phyloP scores from a whole-genome alignment of 2,888 invertebrate genomes.

The Hemicrepidius hirtus region DNA sequence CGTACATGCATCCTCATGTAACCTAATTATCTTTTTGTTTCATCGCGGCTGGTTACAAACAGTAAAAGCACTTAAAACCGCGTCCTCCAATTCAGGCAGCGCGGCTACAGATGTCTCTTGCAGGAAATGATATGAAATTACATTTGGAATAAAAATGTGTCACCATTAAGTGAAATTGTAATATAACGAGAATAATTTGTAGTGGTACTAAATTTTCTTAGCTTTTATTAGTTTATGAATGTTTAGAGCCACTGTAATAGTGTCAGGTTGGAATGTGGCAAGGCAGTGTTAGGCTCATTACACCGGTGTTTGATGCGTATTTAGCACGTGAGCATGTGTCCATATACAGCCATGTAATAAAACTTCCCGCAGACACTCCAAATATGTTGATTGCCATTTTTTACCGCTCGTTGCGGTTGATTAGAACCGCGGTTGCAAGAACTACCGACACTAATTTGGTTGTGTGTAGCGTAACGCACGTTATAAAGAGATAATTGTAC shows the following conservation, averaged over 20 bases:
- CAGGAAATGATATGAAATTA: conserved; percentile 18
- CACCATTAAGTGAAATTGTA: not conserved
- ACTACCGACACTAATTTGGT: conserved; percentile 27
- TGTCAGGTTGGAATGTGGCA: conserved; percentile 27
- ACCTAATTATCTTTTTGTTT: conserved; percentile 27
- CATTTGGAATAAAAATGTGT: not conserved
- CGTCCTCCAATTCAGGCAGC: conserved; percentile 20
- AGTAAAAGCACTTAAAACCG: conserved; percentile 21
- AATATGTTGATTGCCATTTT: conserved; percentile 33
- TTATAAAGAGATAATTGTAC: conserved; percentile 25
- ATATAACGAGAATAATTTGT: conserved; percentile 8
- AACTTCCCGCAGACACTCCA: conserved; percentile 31
- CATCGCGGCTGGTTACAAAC: conserved; percentile 24
- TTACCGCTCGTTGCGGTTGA: conserved; percentile 30
- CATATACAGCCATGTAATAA: conserved; percentile 24
- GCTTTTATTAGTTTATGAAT: not conserved
- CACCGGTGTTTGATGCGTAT: conserved; percentile 27
- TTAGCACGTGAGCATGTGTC: conserved; percentile 31
- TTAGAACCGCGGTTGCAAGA: conserved; percentile 29
- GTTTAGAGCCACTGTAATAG: conserved; percentile 19
- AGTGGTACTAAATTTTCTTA: not conserved
- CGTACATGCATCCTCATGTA: conserved; percentile 5
- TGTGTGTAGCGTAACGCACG: conserved; percentile 27
- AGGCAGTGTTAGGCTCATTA: conserved; percentile 30
- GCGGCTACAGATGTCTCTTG: conserved; percentile 15